phyloP scores from a whole-genome alignment of 2,888 invertebrate species.

The Luperina nickerlii region DNA sequence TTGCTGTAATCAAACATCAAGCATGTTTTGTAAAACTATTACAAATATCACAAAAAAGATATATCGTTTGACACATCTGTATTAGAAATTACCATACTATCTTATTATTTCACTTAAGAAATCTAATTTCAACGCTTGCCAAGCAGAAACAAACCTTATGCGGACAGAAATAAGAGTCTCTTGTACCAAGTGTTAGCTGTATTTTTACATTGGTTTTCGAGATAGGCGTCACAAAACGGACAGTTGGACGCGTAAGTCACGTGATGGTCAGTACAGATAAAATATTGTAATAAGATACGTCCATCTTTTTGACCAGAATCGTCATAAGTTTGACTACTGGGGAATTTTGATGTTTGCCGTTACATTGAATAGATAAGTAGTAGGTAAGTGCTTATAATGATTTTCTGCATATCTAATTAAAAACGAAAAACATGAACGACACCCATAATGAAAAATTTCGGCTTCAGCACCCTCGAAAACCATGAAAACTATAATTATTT shows the following conservation, averaged over 20 bases:
- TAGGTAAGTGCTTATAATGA: too few relatives aligned
- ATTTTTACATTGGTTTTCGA: slow-evolving; percentile 29
- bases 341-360: slow-evolving; percentile 20
- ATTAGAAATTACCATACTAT: slow-evolving; percentile 41
- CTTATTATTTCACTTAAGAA: background rate
- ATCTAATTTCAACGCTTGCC: background rate
- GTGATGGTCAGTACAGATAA: slow-evolving; percentile 63
- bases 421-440: too few relatives aligned
- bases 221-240: slow-evolving; percentile 62
- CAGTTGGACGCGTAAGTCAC: slow-evolving; percentile 59
- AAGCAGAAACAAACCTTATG: background rate
- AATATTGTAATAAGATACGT: slow-evolving; percentile 58
- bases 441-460: too few relatives aligned
- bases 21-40: slow-evolving; percentile 60
- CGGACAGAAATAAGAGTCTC: accelerated
- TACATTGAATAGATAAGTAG: background rate
- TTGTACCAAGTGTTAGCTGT: background rate
- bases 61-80: slow-evolving; percentile 61
- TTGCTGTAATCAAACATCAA: slow-evolving; percentile 59
- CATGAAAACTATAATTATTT: too few relatives aligned
- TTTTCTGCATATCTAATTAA: too few relatives aligned
- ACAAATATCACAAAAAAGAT: slow-evolving; percentile 48
- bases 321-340: slow-evolving; percentile 40
- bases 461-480: too few relatives aligned
- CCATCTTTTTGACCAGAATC: slow-evolving; percentile 30